phyloP scores from a whole-genome alignment of 1,140 invertebrate species.

The Meloidogyne floridensis region DNA sequence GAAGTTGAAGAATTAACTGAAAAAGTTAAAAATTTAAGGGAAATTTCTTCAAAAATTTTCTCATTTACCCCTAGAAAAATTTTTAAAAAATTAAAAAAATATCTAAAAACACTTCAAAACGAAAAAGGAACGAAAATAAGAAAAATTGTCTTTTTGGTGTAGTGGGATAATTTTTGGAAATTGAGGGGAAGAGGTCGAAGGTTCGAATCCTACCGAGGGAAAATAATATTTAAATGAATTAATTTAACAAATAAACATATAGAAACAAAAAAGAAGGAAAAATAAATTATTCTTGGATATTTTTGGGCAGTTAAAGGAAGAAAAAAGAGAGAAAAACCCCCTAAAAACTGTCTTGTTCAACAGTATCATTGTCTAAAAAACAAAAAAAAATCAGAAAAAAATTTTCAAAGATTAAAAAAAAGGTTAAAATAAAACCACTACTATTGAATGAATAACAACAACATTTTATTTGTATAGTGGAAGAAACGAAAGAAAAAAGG shows the following conservation, averaged over 20 bases:
- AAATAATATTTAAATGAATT: background rate
- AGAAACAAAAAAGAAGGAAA: background rate
- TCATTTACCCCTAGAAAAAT: too few relatives aligned
- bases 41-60: too few relatives aligned
- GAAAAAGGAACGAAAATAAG: background rate
- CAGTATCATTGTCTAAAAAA: too few relatives aligned
- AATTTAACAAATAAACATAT: background rate
- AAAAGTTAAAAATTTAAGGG: background rate
- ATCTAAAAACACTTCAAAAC: too few relatives aligned
- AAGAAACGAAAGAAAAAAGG: background rate
- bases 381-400: too few relatives aligned
- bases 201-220: background rate
- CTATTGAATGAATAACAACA: background rate
- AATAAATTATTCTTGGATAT: background rate
- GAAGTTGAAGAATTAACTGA: background rate
- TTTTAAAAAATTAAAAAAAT: too few relatives aligned
- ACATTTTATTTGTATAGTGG: background rate
- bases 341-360: too few relatives aligned
- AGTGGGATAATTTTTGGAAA: background rate
- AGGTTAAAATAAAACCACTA: background rate
- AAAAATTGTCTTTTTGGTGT: too few relatives aligned
- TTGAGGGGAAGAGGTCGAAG: background rate
- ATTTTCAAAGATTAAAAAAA: background rate
- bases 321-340: background rate
- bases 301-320: too few relatives aligned